Evolutionary conservation across 2,113 vertebrate genomes (phyloP).

Genomic region (Smithornis capensis): DNA sequence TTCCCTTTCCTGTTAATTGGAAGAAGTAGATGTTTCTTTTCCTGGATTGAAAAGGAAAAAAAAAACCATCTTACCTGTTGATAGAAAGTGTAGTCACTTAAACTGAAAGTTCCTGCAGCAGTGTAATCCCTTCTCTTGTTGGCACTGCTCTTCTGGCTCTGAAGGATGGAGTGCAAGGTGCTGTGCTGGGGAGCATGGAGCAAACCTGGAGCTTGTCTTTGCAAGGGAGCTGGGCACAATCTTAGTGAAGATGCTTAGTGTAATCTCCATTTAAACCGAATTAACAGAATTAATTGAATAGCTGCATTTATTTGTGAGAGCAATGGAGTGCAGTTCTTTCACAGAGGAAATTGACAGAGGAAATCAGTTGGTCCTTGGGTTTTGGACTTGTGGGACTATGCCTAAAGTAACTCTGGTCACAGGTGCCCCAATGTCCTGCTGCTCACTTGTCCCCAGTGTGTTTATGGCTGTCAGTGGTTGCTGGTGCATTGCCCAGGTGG

Average conservation of each 20-base stretch:
- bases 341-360: neutral
- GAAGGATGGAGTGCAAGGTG: neutral
- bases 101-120: neutral
- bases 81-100: neutral
- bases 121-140: fast-evolving
- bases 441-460: fast-evolving
- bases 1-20: slow-evolving; percentile 21
- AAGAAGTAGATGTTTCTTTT: slow-evolving; percentile 3
- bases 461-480: neutral
- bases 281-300: neutral
- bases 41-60: neutral
- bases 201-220: neutral
- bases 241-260: neutral
- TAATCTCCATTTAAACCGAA: neutral
- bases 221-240: neutral
- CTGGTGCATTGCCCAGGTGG: neutral
- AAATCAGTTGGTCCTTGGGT: neutral
- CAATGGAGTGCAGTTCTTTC: neutral
- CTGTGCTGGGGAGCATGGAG: neutral
- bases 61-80: neutral
- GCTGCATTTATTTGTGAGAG: neutral
- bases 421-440: neutral
- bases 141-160: neutral
- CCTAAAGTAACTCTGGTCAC: neutral
- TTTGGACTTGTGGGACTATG: neutral